Evolutionary conservation across 2,888 invertebrate species (phyloP).

Genomic region (Mythimna albipuncta): DNA sequence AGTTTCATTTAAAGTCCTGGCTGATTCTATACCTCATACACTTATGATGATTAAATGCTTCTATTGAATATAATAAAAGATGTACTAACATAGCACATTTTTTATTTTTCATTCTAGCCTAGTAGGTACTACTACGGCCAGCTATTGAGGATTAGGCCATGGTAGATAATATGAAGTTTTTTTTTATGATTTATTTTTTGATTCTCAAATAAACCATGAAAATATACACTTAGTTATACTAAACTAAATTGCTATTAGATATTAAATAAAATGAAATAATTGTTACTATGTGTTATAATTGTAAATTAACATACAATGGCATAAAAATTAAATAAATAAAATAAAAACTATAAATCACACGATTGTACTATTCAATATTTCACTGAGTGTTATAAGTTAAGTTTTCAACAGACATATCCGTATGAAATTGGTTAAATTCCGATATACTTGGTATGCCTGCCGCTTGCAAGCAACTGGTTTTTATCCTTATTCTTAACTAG

Average conservation of each 20-base stretch:
- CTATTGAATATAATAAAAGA: background rate
- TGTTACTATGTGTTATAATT: slow-evolving; percentile 25
- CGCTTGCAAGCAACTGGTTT: slow-evolving; percentile 94
- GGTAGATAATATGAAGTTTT: background rate
- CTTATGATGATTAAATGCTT: background rate
- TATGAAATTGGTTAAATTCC: slow-evolving; percentile 57
- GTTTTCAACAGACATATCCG: background rate
- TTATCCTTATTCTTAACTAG: slow-evolving; percentile 94
- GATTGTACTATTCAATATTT: slow-evolving; percentile 29
- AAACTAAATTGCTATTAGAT: background rate
- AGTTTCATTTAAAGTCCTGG: slow-evolving; percentile 44
- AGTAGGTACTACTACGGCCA: background rate
- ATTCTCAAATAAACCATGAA: background rate
- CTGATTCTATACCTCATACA: background rate
- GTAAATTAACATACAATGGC: slow-evolving; percentile 9
- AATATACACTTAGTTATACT: background rate
- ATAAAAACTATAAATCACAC: slow-evolving; percentile 21
- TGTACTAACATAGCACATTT: background rate
- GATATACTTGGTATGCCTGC: slow-evolving; percentile 95
- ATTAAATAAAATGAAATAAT: slow-evolving; percentile 7
- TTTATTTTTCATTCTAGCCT: too few species aligned
- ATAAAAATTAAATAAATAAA: slow-evolving; percentile 6
- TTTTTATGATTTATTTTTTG: background rate
- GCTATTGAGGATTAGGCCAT: background rate
- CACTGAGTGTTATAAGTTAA: slow-evolving; percentile 8